phyloP scores from a whole-genome alignment of 2,888 invertebrate species.

The Andrena dorsata region DNA sequence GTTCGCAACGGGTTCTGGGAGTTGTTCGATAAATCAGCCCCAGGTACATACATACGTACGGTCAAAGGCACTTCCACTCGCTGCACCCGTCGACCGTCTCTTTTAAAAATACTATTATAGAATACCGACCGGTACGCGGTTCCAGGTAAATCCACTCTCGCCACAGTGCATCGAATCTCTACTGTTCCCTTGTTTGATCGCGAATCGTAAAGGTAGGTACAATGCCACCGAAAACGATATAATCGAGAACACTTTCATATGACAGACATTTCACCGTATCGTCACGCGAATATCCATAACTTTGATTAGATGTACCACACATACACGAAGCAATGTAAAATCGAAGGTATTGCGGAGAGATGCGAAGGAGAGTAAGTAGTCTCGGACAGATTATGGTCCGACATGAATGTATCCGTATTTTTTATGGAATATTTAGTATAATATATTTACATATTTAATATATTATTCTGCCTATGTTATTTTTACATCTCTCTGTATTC shows the following conservation, averaged over 20 bases:
- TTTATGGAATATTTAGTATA: no score
- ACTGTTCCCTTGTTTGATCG: conserved; percentile 31
- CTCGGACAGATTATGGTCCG: no score
- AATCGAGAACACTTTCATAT: conserved; percentile 25
- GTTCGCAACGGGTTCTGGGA: conserved; percentile 49
- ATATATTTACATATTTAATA: no score
- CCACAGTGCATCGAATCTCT: conserved; percentile 1
- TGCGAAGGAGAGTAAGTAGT: no score
- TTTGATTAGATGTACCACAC: no score
- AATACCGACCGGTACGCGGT: conserved; percentile 16
- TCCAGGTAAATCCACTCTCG: conserved; percentile 19
- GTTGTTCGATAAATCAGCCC: conserved; percentile 62
- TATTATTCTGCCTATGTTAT: no score
- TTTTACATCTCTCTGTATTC: no score
- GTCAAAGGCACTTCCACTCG: conserved; percentile 56
- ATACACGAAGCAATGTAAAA: no score
- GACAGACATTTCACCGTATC: conserved; percentile 1
- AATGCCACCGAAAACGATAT: conserved; percentile 16
- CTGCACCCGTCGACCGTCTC: conserved; percentile 32
- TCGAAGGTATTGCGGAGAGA: no score
- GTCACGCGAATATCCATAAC: conserved; percentile 11
- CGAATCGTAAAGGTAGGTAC: conserved; percentile 1
- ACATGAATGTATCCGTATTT: no score
- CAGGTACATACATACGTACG: conserved; percentile 50
- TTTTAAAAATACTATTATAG: conserved; percentile 50